Evolutionary conservation across 2,888 invertebrate genomes (phyloP), one percentile per base, ranked within the genome.

Genomic region (Notodromas monacha): DNA sequence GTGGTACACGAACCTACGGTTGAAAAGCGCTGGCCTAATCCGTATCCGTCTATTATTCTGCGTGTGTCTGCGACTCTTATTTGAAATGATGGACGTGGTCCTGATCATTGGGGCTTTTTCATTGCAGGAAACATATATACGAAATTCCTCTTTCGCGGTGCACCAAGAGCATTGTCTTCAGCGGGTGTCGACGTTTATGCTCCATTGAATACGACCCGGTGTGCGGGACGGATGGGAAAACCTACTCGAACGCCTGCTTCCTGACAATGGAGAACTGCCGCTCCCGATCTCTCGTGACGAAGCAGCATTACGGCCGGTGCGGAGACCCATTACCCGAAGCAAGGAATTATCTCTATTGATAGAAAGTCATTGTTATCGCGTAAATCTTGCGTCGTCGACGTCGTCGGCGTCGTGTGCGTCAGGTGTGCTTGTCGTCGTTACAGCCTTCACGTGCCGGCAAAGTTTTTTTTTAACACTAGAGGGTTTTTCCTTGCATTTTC

Each of bases 171-270:
- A 58, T 72, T 29, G 67, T 70, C 33, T 76, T 77, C 54, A 61
- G 66, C 28, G 77, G 77, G 30, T 79, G 77, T 43, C 69, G 70
- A 29, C 63, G 68, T 41, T 74, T 77, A 39, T 77, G 77, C 42
- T 68, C 76, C 5, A 60, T 68, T 0, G 69, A 70, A 41, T 77
- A 66, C 52, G 74, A 79, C 44, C 77, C 79, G 0, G 73, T 81
- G 4, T 84, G 84, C 47, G 84, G 77, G n/a, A 70, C 69, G 2
- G 81, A 84, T 45, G 63, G 63, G 35, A 73, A 68, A 57, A 81
- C 81, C 0, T 84, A 84, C 58, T 72, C 77, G 44, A 84, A 84
- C 52, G 68, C 68, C 40, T 84, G 84, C 49, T 73, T 79, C 58
- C 53, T 84, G 41, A 68, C 73, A 45, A 69, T 77, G 51, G 79